These are phyloP conservation scores for Denticeps clupeoides DNA, from an alignment of 2,797 vertebrate genomes.

Conservation along the genomic window DNA sequence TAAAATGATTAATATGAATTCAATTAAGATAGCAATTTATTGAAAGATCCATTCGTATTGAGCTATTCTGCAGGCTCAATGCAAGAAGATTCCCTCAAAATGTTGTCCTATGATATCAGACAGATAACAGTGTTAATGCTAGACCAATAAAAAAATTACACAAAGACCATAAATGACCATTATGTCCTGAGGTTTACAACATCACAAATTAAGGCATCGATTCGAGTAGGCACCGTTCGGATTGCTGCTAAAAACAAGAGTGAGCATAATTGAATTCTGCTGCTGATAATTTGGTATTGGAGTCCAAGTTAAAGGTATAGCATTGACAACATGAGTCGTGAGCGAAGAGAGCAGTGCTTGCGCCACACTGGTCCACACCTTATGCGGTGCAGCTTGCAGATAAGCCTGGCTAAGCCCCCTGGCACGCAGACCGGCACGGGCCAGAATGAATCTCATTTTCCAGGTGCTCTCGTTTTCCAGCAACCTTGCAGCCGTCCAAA, in stretches of 20 bases:
- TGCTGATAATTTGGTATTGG: slow-evolving; percentile 1
- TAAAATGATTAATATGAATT: too few relatives aligned
- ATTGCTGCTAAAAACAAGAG: not conserved
- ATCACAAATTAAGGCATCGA: too few relatives aligned
- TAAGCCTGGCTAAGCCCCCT: slow-evolving; percentile 47
- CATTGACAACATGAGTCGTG: not conserved
- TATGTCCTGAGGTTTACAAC: too few relatives aligned
- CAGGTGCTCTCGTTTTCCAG: slow-evolving; percentile 34
- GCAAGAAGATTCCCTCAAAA: too few relatives aligned
- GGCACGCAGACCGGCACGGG: slow-evolving; percentile 35
- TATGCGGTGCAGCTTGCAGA: slow-evolving; percentile 39
- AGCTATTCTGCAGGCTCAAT: too few relatives aligned
- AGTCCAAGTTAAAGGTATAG: not conserved
- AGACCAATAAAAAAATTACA: too few relatives aligned
- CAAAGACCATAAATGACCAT: too few relatives aligned
- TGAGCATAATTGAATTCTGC: slow-evolving; percentile 1
- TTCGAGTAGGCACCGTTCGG: slow-evolving; percentile 1
- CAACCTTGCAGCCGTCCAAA: slow-evolving; percentile 30
- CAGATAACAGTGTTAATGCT: too few relatives aligned
- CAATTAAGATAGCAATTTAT: too few relatives aligned
- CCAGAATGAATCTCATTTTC: slow-evolving; percentile 44
- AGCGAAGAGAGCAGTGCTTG: not conserved
- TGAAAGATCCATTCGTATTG: too few relatives aligned
- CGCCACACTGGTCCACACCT: not conserved
- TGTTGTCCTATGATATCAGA: too few relatives aligned